Evolutionary conservation across 2,888 invertebrate species (phyloP), one percentile per base, ranked within the genome.

Genomic region (Campoletis raptor): DNA sequence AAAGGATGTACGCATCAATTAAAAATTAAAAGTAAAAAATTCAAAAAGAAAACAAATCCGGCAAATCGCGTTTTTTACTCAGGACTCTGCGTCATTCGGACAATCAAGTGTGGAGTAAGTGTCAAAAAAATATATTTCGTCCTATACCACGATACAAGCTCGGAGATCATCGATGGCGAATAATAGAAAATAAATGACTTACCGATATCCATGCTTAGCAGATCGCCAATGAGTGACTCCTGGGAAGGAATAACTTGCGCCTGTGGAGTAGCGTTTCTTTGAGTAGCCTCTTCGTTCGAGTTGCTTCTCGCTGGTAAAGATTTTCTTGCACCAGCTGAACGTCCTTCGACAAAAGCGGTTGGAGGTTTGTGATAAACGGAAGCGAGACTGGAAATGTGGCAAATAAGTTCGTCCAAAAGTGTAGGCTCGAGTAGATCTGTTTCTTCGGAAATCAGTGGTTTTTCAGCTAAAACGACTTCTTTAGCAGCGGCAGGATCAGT

Each of bases 361-460:
- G 99, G 99, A 36, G 99, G 99, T 94, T 99, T 99, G 94, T 99
- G 99, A 94, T 99, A 99, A 15, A 99, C 99, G 64, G 99, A 98
- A 0, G 99, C 99, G 89, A 99, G 96, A 67, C 98, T 98, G 87
- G 99, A 99, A 93, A 99, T 99, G 95, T 99, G 99, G 94, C 99
- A 99, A 93, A 99, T 99, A 83, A 99, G 96, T 95, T 99, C 99
- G 94, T 99, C 99, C 87, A 99, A 95, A 64, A 99, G 95, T 0
- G 99, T 99, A 0, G 99, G 99, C 94, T 99, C 99, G 89, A 99
- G 95, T 67, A 99, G 95, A 95, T 99, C 99, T 0, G 99, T 99
- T 95, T 99, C 99, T 94, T 99, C 99, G 0, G 99, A 99, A 93
- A 99, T 99, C 80, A 99, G 96, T 0, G 99, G 99, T 93, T 99